Conservation (phyloP, 2,113 vertebrate genomes). For the Piaya cayana region DNA sequence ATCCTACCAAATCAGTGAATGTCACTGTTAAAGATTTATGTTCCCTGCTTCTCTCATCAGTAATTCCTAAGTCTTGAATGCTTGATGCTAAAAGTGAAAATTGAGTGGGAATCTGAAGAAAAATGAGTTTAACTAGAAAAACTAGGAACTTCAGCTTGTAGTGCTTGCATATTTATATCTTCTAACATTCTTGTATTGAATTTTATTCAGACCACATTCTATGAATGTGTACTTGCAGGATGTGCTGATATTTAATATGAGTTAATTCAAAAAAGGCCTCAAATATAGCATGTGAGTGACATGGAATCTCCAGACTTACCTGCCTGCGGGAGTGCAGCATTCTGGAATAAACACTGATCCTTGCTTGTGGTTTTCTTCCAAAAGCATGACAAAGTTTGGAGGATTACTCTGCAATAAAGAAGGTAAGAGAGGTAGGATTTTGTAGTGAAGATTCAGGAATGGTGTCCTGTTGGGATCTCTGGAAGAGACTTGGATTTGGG, state of each 20-base stretch:
- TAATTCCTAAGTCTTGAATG: not conserved
- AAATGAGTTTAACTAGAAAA: slow-evolving; percentile 26
- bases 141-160: not conserved
- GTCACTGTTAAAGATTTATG: slow-evolving; percentile 35
- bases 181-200: not conserved
- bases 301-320: not conserved
- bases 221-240: not conserved
- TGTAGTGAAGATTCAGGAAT: not conserved
- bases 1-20: not conserved
- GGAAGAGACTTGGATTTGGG: not conserved
- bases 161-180: slow-evolving; percentile 14
- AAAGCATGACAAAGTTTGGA: rapidly evolving
- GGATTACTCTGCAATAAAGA: not conserved
- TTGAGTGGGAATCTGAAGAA: slow-evolving; percentile 16
- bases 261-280: not conserved
- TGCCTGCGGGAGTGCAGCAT: not conserved
- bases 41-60: slow-evolving; percentile 19
- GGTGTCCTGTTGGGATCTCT: not conserved
- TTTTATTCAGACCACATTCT: not conserved
- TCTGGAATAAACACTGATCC: not conserved
- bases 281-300: not conserved
- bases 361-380: not conserved
- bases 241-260: not conserved
- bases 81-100: slow-evolving; percentile 39
- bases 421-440: not conserved